phyloP scores from a whole-genome alignment of 2,888 invertebrate species.

The Perdita meconis region DNA sequence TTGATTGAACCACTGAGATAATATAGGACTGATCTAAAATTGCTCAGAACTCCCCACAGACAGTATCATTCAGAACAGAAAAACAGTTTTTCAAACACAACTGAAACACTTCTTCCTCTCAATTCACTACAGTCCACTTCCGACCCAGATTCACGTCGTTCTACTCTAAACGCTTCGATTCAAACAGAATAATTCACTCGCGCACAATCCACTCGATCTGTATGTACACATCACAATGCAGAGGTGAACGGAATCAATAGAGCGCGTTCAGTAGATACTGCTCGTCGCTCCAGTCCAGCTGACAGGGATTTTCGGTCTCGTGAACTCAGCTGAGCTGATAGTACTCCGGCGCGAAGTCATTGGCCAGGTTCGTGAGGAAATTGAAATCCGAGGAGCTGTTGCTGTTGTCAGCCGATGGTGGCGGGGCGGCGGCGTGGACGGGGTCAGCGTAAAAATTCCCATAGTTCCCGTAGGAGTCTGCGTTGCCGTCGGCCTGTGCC shows the following conservation, averaged over 20 bases:
- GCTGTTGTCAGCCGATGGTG: conserved; percentile 90
- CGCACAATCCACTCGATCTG: conserved; percentile 5
- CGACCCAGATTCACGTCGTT: no score
- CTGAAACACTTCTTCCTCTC: no score
- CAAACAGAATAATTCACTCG: background rate
- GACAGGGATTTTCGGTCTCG: conserved; percentile 77
- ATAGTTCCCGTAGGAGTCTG: conserved; percentile 89
- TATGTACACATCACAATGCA: conserved; percentile 34
- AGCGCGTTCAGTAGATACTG: conserved; percentile 81
- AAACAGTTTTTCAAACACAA: no score
- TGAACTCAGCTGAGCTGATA: conserved; percentile 89
- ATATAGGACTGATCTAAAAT: no score
- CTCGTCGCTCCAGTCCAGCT: conserved; percentile 82
- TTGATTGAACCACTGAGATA: no score
- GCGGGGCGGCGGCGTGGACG: conserved; percentile 84
- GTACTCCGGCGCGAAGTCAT: conserved; percentile 96
- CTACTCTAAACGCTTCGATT: background rate
- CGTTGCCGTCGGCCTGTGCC: conserved; percentile 86
- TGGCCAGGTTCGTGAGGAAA: conserved; percentile 95
- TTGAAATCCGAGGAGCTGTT: conserved; percentile 98
- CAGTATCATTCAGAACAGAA: no score
- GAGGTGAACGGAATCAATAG: conserved; percentile 69
- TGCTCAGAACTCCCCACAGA: no score
- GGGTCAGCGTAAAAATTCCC: conserved; percentile 88
- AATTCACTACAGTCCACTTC: no score